Evolutionary conservation across 2,113 vertebrate genomes (phyloP), one percentile per base, ranked within the genome.

Genomic region (Catharus fuscescens): DNA sequence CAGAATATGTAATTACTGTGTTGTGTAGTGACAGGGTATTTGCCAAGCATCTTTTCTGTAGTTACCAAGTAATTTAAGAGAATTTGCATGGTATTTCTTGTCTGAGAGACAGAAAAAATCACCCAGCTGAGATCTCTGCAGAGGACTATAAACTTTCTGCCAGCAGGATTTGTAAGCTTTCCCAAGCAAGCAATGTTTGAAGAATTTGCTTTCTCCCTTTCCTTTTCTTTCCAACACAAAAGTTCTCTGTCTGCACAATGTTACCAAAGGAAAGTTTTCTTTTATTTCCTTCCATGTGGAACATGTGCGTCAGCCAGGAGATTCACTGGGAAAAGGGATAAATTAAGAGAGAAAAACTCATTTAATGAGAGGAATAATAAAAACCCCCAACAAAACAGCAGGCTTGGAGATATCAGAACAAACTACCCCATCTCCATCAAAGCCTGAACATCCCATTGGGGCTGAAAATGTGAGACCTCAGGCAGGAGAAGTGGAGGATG

Each of bases 1-100:
- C 57, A 84, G 86, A 88, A 88, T 88, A 57, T 59, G 65, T 72
- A 92, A 95, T 96, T 93, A 93, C 80, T 72, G 65, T 65, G 50
- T 94, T 95, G 87, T 45, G 57, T 65, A 93, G 94, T 45, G 86
- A 84, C 52, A 92, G 57, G 25, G 77, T 81, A 86, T 80, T 96
- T 97, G 57, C 83, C 42, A 62, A 90, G 40, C 73, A 42, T 50
- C 72, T 91, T 53, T 92, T 69, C 85, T 80, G 86, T 61, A 86
- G 80, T 93, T 91, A 93, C 86, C 12, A 60, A 80, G 90, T 90
- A 86, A 94, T 92, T 97, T 88, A 93, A 74, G 88, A 84, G 82
- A 94, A 90, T 94, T 83, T 94, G 82, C 44, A 38, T 62, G 44
- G 31, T 88, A 71, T 94, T 96, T 95, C 31, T 96, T 95, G 52